phyloP scores from a whole-genome alignment of 2,797 vertebrate genomes.

The Pygocentrus nattereri region DNA sequence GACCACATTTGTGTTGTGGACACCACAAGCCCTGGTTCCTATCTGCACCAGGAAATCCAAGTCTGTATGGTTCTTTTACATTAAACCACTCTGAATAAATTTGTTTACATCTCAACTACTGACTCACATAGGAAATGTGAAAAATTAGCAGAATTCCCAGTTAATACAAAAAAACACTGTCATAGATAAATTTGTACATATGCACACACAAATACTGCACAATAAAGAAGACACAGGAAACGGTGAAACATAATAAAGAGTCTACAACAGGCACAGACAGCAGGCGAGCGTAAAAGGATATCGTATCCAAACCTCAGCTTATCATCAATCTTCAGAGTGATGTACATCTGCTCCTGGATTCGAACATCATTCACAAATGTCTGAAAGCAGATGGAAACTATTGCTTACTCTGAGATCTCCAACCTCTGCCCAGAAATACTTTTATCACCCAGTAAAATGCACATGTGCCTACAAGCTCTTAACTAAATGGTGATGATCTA shows the following conservation, averaged over 20 bases:
- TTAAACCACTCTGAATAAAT: too few relatives aligned
- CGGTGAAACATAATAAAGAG: constrained; percentile 2
- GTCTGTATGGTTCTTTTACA: too few relatives aligned
- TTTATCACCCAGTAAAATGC: not conserved
- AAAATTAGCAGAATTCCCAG: too few relatives aligned
- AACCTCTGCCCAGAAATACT: not conserved
- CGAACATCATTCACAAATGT: constrained; percentile 98
- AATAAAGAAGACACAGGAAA: not conserved
- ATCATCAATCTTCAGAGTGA: constrained; percentile 96
- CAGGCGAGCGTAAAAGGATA: constrained; percentile 86
- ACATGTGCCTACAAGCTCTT: not conserved
- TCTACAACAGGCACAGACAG: not conserved
- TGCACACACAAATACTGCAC: not conserved
- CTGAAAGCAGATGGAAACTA: constrained; percentile 70
- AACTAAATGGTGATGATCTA: constrained; percentile 3
- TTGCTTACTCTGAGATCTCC: not conserved
- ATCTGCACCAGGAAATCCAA: too few relatives aligned
- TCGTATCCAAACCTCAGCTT: constrained; percentile 99
- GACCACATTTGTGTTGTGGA: too few relatives aligned
- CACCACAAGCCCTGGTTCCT: too few relatives aligned
- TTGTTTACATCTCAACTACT: too few relatives aligned
- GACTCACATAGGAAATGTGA: too few relatives aligned
- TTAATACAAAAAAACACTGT: not conserved
- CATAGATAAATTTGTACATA: not conserved
- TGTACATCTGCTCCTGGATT: constrained; percentile 98